Evolutionary conservation across 2,797 vertebrate genomes (phyloP).

Genomic region (Cercopithecus petaurista): DNA sequence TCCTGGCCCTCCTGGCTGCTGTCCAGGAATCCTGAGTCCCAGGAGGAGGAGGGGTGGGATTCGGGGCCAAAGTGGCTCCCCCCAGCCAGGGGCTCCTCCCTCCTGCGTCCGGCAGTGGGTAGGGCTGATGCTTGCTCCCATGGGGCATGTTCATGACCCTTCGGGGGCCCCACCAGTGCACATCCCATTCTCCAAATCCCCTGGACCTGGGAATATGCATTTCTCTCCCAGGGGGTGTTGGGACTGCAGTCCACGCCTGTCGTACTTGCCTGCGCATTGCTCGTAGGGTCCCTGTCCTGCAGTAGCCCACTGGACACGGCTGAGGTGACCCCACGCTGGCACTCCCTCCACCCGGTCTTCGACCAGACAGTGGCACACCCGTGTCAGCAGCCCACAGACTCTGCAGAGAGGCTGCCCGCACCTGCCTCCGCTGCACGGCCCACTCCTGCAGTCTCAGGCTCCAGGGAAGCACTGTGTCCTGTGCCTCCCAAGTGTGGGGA

Average conservation of each 20-base stretch:
- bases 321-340: not conserved
- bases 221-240: not conserved
- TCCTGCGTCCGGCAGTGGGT: not conserved
- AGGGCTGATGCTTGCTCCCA: not conserved
- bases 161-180: not conserved
- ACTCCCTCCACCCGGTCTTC: not conserved
- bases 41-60: not conserved
- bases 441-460: not conserved
- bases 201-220: not conserved
- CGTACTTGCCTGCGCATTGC: not conserved
- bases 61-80: not conserved
- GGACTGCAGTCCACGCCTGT: not conserved
- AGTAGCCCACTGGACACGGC: not conserved
- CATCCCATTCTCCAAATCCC: no score
- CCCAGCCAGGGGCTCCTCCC: not conserved
- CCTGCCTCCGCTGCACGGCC: no score
- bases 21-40: not conserved
- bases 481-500: not conserved
- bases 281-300: not conserved
- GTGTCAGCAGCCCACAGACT: not conserved
- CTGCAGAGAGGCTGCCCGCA: rapidly evolving
- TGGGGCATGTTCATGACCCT: not conserved
- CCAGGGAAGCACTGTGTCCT: not conserved
- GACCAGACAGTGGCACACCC: not conserved
- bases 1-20: not conserved